These are phyloP conservation scores for Octopus sinensis DNA, from an alignment of 1,140 invertebrate genomes.

Conservation along the genomic window DNA sequence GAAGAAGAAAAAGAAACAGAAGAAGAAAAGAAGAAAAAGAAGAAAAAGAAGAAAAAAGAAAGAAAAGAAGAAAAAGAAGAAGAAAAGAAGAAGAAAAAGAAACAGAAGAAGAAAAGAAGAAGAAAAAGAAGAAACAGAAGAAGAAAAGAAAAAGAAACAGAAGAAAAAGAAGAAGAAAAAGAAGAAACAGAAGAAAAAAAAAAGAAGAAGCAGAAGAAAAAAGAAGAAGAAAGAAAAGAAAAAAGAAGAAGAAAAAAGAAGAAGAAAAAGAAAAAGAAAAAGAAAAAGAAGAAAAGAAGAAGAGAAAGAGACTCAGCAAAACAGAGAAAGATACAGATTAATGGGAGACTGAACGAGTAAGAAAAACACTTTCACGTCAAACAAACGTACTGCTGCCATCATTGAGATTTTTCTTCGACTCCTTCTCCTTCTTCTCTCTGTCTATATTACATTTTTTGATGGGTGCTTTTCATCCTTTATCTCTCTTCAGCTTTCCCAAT, in stretches of 20 bases:
- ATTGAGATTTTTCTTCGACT: too few relatives aligned
- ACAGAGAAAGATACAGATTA: too few relatives aligned
- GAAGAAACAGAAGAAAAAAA: background rate
- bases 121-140: background rate
- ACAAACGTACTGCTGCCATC: too few relatives aligned
- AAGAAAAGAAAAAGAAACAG: background rate
- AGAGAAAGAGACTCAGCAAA: background rate
- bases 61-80: background rate
- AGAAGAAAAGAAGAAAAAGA: background rate
- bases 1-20: background rate
- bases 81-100: background rate
- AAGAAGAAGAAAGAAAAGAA: background rate
- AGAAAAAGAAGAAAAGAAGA: background rate
- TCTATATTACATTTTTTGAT: too few relatives aligned
- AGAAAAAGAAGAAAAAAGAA: background rate
- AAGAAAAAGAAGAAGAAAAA: background rate
- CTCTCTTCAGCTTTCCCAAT: too few relatives aligned
- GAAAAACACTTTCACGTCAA: too few relatives aligned
- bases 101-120: background rate
- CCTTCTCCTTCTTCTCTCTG: too few relatives aligned
- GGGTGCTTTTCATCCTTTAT: too few relatives aligned
- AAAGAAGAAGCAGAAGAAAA: background rate
- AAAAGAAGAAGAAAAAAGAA: background rate
- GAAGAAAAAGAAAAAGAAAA: background rate
- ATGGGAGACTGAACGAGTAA: too few relatives aligned